Evolutionary conservation across 1,140 invertebrate genomes (phyloP).

Genomic region (Onthophagus taurus): DNA sequence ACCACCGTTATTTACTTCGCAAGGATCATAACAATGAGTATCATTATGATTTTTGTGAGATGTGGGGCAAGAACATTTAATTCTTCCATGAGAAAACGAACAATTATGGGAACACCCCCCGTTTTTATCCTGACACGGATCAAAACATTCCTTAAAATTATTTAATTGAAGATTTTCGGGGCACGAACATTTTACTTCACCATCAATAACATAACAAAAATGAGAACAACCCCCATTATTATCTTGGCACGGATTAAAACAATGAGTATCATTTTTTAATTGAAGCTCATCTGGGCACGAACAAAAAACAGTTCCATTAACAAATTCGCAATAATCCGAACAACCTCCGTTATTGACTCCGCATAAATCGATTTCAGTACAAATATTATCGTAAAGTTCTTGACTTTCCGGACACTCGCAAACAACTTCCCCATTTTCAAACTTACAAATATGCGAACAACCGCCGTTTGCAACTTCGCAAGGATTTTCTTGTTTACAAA

Average conservation of each 20-base stretch:
- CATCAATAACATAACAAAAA: slow-evolving; percentile 51
- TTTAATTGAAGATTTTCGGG: slow-evolving; percentile 21
- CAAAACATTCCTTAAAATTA: no score
- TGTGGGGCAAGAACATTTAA: slow-evolving; percentile 31
- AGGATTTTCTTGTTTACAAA: slow-evolving; percentile 59
- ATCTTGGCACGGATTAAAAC: slow-evolving; percentile 43
- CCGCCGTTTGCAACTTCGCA: slow-evolving; percentile 47
- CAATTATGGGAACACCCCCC: slow-evolving; percentile 43
- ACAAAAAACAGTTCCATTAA: slow-evolving; percentile 46
- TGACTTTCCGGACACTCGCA: slow-evolving; percentile 74
- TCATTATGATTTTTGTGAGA: no score
- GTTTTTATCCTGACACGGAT: no score
- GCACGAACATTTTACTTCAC: slow-evolving; percentile 49
- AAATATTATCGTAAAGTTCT: slow-evolving; percentile 39
- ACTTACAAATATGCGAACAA: slow-evolving; percentile 47
- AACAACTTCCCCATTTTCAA: slow-evolving; percentile 35
- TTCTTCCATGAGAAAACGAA: slow-evolving; percentile 35
- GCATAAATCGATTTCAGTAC: slow-evolving; percentile 53
- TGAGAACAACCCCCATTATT: slow-evolving; percentile 53
- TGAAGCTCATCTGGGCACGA: slow-evolving; percentile 65
- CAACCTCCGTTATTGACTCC: slow-evolving; percentile 51
- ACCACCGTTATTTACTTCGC: slow-evolving; percentile 48
- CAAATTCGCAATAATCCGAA: slow-evolving; percentile 45
- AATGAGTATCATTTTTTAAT: slow-evolving; percentile 36
- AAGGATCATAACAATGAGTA: slow-evolving; percentile 45